Percentiles rank a stretch among this genome's conserved stretches.
phyloP scores from a whole-genome alignment of 2,797 vertebrate species.

The Apodemus agrarius region DNA sequence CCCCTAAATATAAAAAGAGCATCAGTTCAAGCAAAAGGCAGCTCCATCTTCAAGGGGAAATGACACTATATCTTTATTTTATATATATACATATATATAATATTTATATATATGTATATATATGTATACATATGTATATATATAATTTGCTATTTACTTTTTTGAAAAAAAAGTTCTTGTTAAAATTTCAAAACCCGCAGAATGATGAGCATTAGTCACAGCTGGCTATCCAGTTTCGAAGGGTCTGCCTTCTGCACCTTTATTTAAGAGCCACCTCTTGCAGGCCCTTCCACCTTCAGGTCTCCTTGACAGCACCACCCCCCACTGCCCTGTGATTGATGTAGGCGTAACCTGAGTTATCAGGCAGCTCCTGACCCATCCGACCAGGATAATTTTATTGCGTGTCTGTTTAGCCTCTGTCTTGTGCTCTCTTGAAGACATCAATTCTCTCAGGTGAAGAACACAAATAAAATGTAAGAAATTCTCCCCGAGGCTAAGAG shows the following conservation, averaged over 20 bases:
- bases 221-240: not conserved
- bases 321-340: conserved; percentile 69
- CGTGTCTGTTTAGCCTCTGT: conserved; percentile 73
- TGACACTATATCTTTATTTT: not conserved
- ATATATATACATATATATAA: too few relatives aligned
- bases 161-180: not conserved
- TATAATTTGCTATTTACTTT: conserved; percentile 34
- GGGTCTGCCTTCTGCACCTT: conserved; percentile 35
- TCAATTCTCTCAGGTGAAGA: conserved; percentile 77
- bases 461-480: conserved; percentile 79
- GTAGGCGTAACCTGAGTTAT: conserved; percentile 70
- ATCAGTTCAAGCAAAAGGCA: not conserved
- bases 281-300: conserved; percentile 73
- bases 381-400: conserved; percentile 76
- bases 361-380: conserved; percentile 74
- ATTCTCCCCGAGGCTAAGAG: conserved; percentile 69
- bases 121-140: not conserved
- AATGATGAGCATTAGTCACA: not conserved
- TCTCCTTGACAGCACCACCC: conserved; percentile 68
- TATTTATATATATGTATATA: not conserved
- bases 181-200: not conserved
- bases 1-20: not conserved
- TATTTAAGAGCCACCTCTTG: conserved; percentile 9
- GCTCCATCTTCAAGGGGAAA: conserved; percentile 10
- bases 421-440: conserved; percentile 72